phyloP scores from a whole-genome alignment of 2,113 vertebrate genomes.

The Microcebus lehilahytsara region DNA sequence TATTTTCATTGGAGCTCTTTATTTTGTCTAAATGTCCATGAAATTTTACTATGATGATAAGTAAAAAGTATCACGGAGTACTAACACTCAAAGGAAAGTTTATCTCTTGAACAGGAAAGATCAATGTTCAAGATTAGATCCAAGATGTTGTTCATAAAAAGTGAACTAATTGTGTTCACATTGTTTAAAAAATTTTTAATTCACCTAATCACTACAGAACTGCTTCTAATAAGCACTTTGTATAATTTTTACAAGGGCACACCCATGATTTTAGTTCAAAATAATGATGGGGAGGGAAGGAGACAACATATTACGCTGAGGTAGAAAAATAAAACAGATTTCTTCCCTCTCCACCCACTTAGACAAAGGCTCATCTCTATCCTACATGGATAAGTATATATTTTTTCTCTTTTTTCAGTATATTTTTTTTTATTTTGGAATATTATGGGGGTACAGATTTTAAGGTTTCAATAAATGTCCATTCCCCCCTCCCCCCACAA shows the following conservation, averaged over 20 bases:
- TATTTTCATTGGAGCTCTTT: background rate
- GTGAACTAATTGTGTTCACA: background rate
- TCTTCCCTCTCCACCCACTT: slow-evolving; percentile 4
- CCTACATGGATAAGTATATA: background rate
- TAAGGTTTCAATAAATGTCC: no score
- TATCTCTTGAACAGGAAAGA: slow-evolving; percentile 11
- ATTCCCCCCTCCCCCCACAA: no score
- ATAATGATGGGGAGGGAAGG: background rate
- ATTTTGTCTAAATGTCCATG: background rate
- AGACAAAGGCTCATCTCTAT: background rate
- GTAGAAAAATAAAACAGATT: slow-evolving; percentile 53
- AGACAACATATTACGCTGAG: background rate
- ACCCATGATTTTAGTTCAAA: background rate
- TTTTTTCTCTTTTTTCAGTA: no score
- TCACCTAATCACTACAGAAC: slow-evolving; percentile 24
- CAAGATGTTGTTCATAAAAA: slow-evolving; percentile 16
- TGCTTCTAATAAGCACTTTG: background rate
- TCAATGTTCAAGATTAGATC: slow-evolving; percentile 14
- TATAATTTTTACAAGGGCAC: slow-evolving; percentile 10
- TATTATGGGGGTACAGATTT: no score
- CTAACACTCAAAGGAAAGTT: background rate
- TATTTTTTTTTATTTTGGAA: no score
- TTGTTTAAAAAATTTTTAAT: background rate
- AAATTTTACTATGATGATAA: background rate
- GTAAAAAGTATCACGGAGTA: background rate